phyloP scores from a whole-genome alignment of 2,888 invertebrate species.

The Harpalus rufipes region DNA sequence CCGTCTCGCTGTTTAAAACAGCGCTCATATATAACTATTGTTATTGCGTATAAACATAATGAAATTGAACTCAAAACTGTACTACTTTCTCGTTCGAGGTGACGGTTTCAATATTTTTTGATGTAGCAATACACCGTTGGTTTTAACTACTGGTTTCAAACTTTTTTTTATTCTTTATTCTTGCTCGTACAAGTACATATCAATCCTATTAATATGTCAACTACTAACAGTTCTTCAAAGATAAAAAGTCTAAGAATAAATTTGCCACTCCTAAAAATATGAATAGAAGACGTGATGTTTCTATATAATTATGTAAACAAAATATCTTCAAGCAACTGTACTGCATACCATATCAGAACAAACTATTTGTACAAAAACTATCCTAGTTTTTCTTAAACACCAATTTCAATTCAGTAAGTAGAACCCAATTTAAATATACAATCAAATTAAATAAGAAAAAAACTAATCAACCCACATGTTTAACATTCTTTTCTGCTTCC shows the following conservation, averaged over 20 bases:
- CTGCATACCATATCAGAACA: neutral
- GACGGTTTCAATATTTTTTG: no score
- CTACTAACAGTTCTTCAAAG: no score
- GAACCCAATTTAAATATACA: neutral
- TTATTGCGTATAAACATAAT: no score
- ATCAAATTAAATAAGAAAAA: conserved; percentile 8
- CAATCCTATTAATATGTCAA: no score
- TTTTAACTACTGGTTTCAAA: no score
- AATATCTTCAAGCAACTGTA: neutral
- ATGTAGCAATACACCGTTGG: no score
- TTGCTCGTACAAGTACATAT: no score
- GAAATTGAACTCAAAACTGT: no score
- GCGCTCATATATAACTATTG: no score
- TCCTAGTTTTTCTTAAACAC: neutral
- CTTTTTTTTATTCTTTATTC: no score
- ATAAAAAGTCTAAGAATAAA: neutral
- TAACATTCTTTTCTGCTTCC: conserved; percentile 24
- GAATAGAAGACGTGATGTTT: neutral
- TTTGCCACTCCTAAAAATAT: neutral
- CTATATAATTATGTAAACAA: neutral
- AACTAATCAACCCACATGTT: neutral
- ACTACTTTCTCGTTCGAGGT: no score
- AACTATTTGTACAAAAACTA: neutral
- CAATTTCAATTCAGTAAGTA: neutral
- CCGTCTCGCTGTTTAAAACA: no score